Evolutionary conservation across 2,113 vertebrate genomes (phyloP).

Genomic region (Formicarius rufipectus): DNA sequence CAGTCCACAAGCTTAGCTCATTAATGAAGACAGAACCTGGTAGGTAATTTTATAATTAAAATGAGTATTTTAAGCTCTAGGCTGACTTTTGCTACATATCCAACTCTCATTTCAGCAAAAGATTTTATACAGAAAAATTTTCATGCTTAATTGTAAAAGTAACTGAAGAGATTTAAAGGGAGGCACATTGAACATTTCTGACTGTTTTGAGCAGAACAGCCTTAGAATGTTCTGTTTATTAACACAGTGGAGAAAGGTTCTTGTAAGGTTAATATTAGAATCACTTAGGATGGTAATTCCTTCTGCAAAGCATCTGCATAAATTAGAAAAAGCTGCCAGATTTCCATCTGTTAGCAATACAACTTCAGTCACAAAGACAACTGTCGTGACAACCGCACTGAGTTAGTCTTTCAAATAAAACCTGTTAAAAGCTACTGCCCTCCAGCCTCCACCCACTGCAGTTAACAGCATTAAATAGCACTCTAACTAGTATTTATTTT

Average conservation of each 20-base stretch:
- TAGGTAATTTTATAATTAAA: slow-evolving; percentile 24
- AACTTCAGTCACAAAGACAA: slow-evolving; percentile 74
- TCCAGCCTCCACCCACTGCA: slow-evolving; percentile 69
- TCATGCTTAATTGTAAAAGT: background rate
- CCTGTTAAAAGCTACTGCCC: slow-evolving; percentile 78
- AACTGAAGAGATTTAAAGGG: background rate
- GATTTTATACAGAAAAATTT: slow-evolving; percentile 7
- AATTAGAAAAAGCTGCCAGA: slow-evolving; percentile 67
- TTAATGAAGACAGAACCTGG: slow-evolving; percentile 27
- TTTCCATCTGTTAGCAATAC: slow-evolving; percentile 79
- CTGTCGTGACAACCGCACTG: slow-evolving; percentile 75
- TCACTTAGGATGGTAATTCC: slow-evolving; percentile 48
- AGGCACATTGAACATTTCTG: slow-evolving; percentile 13
- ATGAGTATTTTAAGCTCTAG: background rate
- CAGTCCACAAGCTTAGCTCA: background rate
- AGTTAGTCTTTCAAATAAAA: slow-evolving; percentile 80
- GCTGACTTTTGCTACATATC: slow-evolving; percentile 7
- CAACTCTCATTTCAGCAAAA: background rate
- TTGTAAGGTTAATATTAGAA: slow-evolving; percentile 60
- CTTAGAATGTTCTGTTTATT: slow-evolving; percentile 63
- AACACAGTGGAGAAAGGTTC: slow-evolving; percentile 34
- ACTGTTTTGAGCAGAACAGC: slow-evolving; percentile 19
- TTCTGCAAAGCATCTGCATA: slow-evolving; percentile 65
- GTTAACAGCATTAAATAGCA: slow-evolving; percentile 71
- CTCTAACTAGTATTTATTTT: slow-evolving; percentile 78